Base-by-base conservation (phyloP, 2,797 vertebrate genomes). In the Cygnus olor region DNA sequence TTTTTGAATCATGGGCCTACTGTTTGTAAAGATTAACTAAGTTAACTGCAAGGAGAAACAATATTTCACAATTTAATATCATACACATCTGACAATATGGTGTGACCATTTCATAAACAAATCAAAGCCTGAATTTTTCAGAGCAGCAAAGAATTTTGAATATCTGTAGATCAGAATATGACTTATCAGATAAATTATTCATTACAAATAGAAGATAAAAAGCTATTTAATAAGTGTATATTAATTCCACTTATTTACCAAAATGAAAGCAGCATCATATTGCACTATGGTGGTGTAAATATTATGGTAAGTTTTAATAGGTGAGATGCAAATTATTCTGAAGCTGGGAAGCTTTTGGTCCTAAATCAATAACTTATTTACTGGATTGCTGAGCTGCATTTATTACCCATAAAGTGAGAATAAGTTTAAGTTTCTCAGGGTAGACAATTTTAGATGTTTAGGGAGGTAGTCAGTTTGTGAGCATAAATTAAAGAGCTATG, bases 351-450 rank as follows among this genome's bases (percentile, higher is more conserved):
- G n/a, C 5, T 61, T 91, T 80, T 38, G 40, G 58, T 76, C 47
- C 58, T 80, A 87, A 85, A 32, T 74, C n/a, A 30, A 53, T 32
- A 57, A 49, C 12, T 92, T 58, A 57, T 70, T 80, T 82, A 61
- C 27, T 49, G 56, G 44, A 80, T 17, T 66, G 42, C 21, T 70
- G 38, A 91, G 58, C 42, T 74, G 72, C 40, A 40, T 77, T 79
- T 92, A 63, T 60, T 60, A 81, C 30, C 79, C n/a, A 70, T 58
- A 63, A 83, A 54, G 76, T 71, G 8, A 80, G 14, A 91, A 68
- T 34, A 92, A 70, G 17, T 53, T 83, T 14, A 85, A 76, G n/a
- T 86, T 93, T 91, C 60, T 92, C 53, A 77, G n/a, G 56, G 60
- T n/a, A 84, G 44, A 53, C 4, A 81, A 63, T 69, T 88, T 60